Evolutionary conservation across 2,888 invertebrate genomes (phyloP).

Genomic region (Andrena bicolor): DNA sequence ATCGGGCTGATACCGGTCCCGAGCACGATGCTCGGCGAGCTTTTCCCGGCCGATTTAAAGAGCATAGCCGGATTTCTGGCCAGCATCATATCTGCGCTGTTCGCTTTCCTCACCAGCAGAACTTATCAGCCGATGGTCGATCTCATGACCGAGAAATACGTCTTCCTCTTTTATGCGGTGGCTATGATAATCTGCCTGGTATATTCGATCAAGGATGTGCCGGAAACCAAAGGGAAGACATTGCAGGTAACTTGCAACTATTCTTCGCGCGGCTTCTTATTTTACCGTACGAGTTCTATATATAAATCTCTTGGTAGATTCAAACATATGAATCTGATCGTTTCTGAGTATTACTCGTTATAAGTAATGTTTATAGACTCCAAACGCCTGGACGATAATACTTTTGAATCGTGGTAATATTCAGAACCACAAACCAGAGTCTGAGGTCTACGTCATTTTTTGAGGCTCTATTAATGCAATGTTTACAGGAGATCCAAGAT

Average conservation of each 20-base stretch:
- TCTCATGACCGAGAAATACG: conserved; percentile 68
- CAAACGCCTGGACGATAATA: too few species aligned
- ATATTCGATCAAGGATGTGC: conserved; percentile 62
- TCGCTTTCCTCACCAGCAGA: conserved; percentile 74
- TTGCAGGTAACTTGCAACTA: conserved; percentile 58
- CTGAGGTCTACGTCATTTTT: not conserved
- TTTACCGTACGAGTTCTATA: too few species aligned
- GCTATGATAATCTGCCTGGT: conserved; percentile 58
- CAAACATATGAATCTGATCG: too few species aligned
- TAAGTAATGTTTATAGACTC: too few species aligned
- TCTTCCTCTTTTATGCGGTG: conserved; percentile 73
- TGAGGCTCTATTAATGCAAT: not conserved
- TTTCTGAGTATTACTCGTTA: too few species aligned
- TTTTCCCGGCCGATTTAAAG: conserved; percentile 77
- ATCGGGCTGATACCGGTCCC: conserved; percentile 75
- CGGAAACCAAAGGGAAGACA: conserved; percentile 79
- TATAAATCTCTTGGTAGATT: too few species aligned
- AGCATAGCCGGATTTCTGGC: conserved; percentile 73
- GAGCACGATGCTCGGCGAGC: conserved; percentile 75
- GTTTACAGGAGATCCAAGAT: conserved; percentile 63
- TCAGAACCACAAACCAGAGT: too few species aligned
- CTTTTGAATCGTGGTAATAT: too few species aligned
- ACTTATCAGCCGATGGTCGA: conserved; percentile 76
- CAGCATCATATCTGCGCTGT: conserved; percentile 72
- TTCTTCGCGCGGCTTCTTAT: not conserved